phyloP scores from a whole-genome alignment of 2,797 vertebrate genomes.

The Prionace glauca region DNA sequence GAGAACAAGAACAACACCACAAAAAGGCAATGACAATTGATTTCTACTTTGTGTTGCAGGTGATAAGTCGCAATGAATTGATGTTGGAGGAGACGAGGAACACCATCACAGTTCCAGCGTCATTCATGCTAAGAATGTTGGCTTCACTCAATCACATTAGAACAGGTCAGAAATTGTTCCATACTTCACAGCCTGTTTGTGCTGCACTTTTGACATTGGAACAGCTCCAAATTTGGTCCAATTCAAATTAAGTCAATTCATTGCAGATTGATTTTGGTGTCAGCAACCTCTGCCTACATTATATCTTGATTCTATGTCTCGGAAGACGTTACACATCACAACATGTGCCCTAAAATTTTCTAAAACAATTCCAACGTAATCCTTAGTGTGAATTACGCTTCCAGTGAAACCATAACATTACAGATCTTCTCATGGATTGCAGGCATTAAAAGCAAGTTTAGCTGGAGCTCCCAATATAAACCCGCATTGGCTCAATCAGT shows the following conservation, averaged over 20 bases:
- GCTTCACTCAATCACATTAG: conserved; percentile 89
- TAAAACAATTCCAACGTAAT: neutral
- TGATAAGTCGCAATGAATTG: conserved; percentile 92
- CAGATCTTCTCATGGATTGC: neutral
- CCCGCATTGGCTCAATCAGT: neutral
- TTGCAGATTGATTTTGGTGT: neutral
- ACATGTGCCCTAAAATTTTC: neutral
- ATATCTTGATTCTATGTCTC: neutral
- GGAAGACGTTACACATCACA: neutral
- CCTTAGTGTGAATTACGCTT: neutral
- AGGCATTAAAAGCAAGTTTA: neutral
- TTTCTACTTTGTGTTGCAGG: conserved; percentile 55
- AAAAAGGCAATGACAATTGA: neutral
- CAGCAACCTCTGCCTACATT: neutral
- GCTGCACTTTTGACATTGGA: neutral
- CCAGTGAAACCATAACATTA: neutral
- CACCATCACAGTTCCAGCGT: conserved; percentile 96
- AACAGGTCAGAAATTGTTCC: conserved; percentile 59
- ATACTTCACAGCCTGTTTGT: neutral
- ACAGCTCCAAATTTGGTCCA: neutral
- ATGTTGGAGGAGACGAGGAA: conserved; percentile 98
- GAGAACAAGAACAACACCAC: neutral
- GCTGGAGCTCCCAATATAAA: neutral
- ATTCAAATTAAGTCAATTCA: neutral
- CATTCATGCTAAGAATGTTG: conserved; percentile 97